Base-by-base conservation (phyloP, 2,888 invertebrate species). In the Temnothorax unifasciatus region DNA sequence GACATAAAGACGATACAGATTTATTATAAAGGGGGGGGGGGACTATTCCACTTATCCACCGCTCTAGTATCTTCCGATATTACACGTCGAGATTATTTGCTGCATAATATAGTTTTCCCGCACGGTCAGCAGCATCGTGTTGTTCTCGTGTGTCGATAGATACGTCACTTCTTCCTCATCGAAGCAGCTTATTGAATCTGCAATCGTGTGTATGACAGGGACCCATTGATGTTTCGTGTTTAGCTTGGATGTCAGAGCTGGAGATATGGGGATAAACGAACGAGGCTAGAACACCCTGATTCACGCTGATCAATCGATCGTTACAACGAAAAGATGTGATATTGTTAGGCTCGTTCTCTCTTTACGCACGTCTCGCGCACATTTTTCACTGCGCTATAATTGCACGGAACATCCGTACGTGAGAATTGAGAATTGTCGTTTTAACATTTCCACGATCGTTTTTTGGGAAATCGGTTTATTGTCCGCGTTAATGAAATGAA, bases 321-420 rank as follows among this genome's bases (percentile, higher is more conserved):
- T 66, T 61, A 76, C 84, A 85, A 66, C 44, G 68, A 85, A 77
- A 85, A 89, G 87, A 90, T 90, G 88, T 86, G 90, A 91, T 90
- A 90, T 91, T 91, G 90, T 92, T 91, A 89, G 88, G 84, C 86
- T 66, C 81, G 74, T 69, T 82, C 85, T 69, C 83, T 76, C 83
- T 69, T 38, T 68, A 47, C 25, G 63, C 63, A 47, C 25, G 63
- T 61, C 34, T 34, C 38, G 3, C 44, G 59, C 11, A 1, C 52
- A 18, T 57, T 57, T 64, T 61, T 50, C 13, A n/a, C 21, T 9
- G 66, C 64, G 68, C 79, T 83, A 90, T 83, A 90, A 87, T 89
- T 87, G 69, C 82, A 76, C 68, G 29, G 18, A 64, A 81, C 63
- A 85, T 75, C 44, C 47, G 47, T 52, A 50, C 54, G 50, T 50